These are phyloP conservation scores for Papilio elwesi DNA, from an alignment of 2,888 invertebrate genomes.

Conservation along the genomic window DNA sequence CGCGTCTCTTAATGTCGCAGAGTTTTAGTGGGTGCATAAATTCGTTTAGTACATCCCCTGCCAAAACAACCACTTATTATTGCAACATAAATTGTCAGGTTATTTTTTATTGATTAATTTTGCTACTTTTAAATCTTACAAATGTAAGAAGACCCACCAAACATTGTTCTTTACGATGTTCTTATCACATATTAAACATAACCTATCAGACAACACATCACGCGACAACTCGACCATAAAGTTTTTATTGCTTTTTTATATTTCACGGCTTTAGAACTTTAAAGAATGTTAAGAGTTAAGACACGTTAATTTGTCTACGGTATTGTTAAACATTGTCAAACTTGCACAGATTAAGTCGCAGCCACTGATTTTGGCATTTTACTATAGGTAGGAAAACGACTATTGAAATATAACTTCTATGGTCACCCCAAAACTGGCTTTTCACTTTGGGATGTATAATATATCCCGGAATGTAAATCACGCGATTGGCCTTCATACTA, in stretches of 20 bases:
- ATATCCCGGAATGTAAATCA: no score
- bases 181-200: slow-evolving; percentile 20
- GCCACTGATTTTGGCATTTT: not conserved
- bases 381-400: not conserved
- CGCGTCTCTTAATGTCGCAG: no score
- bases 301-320: slow-evolving; percentile 15
- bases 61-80: no score
- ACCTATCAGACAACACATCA: slow-evolving; percentile 5
- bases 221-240: slow-evolving; percentile 3
- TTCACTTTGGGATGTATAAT: no score
- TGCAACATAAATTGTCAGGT: no score
- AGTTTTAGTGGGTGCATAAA: no score
- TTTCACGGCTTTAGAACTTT: slow-evolving; percentile 13
- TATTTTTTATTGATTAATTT: no score
- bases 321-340: not conserved
- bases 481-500: no score
- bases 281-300: not conserved
- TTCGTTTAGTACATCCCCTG: no score
- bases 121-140: no score
- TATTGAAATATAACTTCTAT: no score
- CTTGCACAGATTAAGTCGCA: not conserved
- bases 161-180: not conserved
- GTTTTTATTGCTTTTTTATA: slow-evolving; percentile 27
- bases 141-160: not conserved
- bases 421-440: no score